These are phyloP conservation scores for Leptura quadrifasciata DNA, from an alignment of 2,888 invertebrate species.

Conservation along the genomic window DNA sequence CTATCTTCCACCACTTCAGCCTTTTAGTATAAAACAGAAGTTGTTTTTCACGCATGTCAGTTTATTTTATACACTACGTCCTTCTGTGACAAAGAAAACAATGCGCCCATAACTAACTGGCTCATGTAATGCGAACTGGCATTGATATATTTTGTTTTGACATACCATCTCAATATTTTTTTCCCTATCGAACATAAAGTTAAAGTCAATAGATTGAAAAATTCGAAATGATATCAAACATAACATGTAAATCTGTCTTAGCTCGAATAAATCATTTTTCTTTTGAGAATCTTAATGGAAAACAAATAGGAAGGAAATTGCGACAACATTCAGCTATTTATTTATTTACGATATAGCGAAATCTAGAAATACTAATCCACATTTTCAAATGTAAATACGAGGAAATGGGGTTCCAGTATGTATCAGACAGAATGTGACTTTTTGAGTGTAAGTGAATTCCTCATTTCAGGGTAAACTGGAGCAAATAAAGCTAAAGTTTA, in stretches of 20 bases:
- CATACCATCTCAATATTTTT: slow-evolving; percentile 62
- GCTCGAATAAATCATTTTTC: slow-evolving; percentile 31
- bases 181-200: slow-evolving; percentile 57
- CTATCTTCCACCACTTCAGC: too few relatives aligned
- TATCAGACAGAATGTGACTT: not conserved
- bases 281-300: slow-evolving; percentile 20
- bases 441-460: not conserved
- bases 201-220: slow-evolving; percentile 62
- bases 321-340: slow-evolving; percentile 28
- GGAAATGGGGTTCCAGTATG: not conserved
- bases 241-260: slow-evolving; percentile 52
- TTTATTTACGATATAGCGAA: slow-evolving; percentile 9
- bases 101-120: slow-evolving; percentile 64
- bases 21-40: slow-evolving; percentile 46
- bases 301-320: slow-evolving; percentile 23
- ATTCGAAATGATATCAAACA: slow-evolving; percentile 57
- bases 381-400: not conserved
- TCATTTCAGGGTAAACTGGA: not conserved
- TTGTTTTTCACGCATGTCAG: slow-evolving; percentile 55
- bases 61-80: slow-evolving; percentile 57
- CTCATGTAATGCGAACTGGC: slow-evolving; percentile 60
- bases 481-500: not conserved
- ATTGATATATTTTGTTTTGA: slow-evolving; percentile 65
- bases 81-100: slow-evolving; percentile 63
- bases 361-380: not conserved